phyloP scores from a whole-genome alignment of 92 coral and sea anemone species.

The Paramuricea clavata region DNA sequence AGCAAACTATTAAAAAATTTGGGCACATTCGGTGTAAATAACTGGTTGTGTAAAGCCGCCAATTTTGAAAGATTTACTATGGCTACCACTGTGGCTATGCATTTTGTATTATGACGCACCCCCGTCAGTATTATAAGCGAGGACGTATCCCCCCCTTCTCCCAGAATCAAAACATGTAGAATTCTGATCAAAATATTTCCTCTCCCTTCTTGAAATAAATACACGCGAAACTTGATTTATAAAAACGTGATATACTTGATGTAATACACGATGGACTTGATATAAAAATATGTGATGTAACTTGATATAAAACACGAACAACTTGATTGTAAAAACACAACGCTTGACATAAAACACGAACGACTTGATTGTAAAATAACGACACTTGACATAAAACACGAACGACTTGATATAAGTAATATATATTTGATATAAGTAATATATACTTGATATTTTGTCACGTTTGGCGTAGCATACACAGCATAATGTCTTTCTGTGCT shows the following conservation, averaged over 20 bases:
- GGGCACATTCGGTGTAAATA: neutral
- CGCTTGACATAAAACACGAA: neutral
- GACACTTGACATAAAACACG: neutral
- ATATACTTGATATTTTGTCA: neutral
- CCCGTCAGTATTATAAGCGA: neutral
- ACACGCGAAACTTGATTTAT: constrained; percentile 5
- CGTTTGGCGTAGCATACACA: constrained; percentile 7
- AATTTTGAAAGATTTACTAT: neutral
- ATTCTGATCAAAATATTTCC: constrained; percentile 3
- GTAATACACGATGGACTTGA: neutral
- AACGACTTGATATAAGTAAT: neutral
- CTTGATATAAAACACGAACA: constrained; percentile 8
- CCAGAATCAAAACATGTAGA: neutral
- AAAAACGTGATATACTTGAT: neutral
- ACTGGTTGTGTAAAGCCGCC: constrained; percentile 11
- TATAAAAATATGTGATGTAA: neutral
- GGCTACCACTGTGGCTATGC: too few species aligned
- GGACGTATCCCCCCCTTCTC: neutral
- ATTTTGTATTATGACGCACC: neutral
- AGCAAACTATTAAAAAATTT: constrained; percentile 7
- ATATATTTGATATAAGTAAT: neutral
- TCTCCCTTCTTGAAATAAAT: constrained; percentile 20
- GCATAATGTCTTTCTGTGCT: too few species aligned
- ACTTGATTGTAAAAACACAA: neutral
- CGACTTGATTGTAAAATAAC: neutral